A percentile compares a stretch with the other conserved stretches of the same genome.
Evolutionary conservation across 2,797 vertebrate species (phyloP).

Genomic region (Anguilla obscura): DNA sequence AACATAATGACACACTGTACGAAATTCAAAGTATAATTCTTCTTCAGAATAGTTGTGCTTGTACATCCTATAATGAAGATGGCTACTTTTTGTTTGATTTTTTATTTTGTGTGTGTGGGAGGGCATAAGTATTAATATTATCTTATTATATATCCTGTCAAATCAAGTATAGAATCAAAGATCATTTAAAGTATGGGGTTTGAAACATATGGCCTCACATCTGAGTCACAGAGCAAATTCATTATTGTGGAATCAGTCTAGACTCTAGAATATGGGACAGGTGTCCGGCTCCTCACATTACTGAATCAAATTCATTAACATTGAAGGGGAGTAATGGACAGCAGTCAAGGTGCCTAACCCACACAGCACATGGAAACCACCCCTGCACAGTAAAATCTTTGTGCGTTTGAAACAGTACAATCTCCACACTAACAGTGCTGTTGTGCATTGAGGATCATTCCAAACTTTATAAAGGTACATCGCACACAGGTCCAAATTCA

Average conservation of each 20-base stretch:
- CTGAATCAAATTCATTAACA: too few species aligned
- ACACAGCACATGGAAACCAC: background rate
- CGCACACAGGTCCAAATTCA: background rate
- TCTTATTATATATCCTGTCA: background rate
- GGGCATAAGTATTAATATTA: too few species aligned
- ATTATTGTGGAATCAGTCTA: background rate
- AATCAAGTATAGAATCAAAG: background rate
- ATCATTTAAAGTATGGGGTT: background rate
- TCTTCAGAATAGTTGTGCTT: too few species aligned
- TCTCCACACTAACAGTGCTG: background rate
- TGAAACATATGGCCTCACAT: background rate
- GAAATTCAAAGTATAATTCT: too few species aligned
- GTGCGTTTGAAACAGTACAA: background rate
- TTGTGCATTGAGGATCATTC: background rate
- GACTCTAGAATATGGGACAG: background rate
- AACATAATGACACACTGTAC: too few species aligned
- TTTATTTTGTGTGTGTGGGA: too few species aligned
- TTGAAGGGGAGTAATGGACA: background rate
- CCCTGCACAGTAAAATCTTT: background rate
- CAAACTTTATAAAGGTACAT: background rate
- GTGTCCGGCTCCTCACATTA: background rate
- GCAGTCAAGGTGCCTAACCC: background rate
- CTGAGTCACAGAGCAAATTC: background rate
- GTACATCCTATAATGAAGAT: too few species aligned
- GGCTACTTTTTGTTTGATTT: too few species aligned